These are phyloP conservation scores for Agrotis puta DNA, from an alignment of 2,888 invertebrate genomes.

Conservation along the genomic window DNA sequence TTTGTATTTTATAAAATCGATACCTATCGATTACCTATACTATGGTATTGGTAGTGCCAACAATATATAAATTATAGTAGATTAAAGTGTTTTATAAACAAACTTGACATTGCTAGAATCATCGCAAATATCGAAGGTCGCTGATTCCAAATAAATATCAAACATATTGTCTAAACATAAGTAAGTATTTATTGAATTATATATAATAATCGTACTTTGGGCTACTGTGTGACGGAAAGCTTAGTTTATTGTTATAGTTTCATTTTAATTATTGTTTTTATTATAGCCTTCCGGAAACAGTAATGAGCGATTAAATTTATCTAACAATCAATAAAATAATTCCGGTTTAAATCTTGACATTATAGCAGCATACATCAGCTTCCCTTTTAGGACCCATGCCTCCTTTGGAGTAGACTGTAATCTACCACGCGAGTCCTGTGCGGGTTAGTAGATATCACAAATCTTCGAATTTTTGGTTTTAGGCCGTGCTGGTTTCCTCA, in stretches of 20 bases:
- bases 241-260: background rate
- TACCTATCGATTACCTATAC: background rate
- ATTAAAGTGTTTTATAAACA: background rate
- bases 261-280: too few relatives aligned
- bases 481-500: too few relatives aligned
- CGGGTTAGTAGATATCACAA: too few relatives aligned
- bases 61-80: background rate
- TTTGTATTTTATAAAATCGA: background rate
- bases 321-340: background rate
- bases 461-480: too few relatives aligned
- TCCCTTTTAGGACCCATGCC: too few relatives aligned
- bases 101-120: background rate
- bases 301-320: background rate
- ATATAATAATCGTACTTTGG: slow-evolving; percentile 3
- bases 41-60: too few relatives aligned
- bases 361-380: too few relatives aligned
- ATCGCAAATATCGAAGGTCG: background rate
- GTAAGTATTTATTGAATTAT: background rate
- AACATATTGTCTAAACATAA: background rate
- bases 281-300: background rate
- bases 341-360: too few relatives aligned
- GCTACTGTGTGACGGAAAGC: slow-evolving; percentile 8
- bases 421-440: too few relatives aligned
- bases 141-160: background rate
- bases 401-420: too few relatives aligned